phyloP scores from a whole-genome alignment of 2,113 vertebrate genomes.

The Coreoperca whiteheadi region DNA sequence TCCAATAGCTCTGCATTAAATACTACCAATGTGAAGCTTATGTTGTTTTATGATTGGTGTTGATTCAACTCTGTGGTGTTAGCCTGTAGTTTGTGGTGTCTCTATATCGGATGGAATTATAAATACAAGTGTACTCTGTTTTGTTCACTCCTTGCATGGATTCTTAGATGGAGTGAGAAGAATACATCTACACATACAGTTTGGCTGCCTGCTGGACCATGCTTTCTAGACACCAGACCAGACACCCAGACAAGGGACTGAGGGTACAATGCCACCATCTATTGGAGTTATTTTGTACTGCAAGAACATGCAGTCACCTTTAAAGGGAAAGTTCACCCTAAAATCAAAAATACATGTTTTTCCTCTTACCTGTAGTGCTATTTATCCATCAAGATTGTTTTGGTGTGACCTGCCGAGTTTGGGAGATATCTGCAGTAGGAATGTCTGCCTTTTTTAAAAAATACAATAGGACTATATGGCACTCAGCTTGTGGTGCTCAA shows the following conservation, averaged over 20 bases:
- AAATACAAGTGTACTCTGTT: conserved; percentile 20
- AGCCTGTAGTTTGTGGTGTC: background rate
- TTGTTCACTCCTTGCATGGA: conserved; percentile 3
- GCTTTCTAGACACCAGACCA: conserved; percentile 53
- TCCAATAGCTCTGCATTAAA: background rate
- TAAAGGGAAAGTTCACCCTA: too few relatives aligned
- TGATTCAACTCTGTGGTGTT: background rate
- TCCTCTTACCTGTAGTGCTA: too few relatives aligned
- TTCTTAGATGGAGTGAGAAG: conserved; percentile 18
- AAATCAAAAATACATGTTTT: too few relatives aligned
- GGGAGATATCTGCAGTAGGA: too few relatives aligned
- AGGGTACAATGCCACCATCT: conserved; percentile 62
- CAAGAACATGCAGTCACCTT: background rate
- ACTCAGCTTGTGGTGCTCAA: too few relatives aligned
- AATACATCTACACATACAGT: conserved; percentile 6
- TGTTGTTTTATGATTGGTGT: background rate
- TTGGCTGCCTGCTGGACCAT: conserved; percentile 35
- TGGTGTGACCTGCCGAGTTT: too few relatives aligned
- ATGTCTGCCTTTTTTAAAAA: too few relatives aligned
- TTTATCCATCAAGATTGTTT: too few relatives aligned
- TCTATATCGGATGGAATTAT: background rate
- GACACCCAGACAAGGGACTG: background rate
- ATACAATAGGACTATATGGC: too few relatives aligned
- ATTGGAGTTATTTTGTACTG: conserved; percentile 37
- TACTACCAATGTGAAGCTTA: background rate